phyloP scores from a whole-genome alignment of 2,888 invertebrate genomes.

The Metacarcinus magister region DNA sequence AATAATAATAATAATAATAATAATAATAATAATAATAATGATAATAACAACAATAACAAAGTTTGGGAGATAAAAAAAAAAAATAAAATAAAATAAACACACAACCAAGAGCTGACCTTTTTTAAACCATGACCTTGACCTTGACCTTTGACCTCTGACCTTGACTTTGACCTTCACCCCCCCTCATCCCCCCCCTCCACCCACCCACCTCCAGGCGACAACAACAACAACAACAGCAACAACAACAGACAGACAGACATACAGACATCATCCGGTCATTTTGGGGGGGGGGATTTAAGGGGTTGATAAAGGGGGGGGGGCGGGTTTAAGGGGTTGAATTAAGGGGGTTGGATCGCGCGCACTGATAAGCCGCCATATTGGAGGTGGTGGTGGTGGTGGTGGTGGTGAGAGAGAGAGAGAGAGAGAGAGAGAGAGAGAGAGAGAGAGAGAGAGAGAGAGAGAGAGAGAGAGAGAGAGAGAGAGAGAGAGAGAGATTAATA shows the following conservation, averaged over 20 bases:
- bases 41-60: background rate
- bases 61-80: background rate
- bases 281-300: background rate
- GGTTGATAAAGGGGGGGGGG: background rate
- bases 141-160: background rate
- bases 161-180: background rate
- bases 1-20: background rate
- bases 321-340: background rate
- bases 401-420: slow-evolving; percentile 42
- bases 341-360: background rate
- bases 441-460: slow-evolving; percentile 37
- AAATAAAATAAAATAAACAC: background rate
- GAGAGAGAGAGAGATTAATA: slow-evolving; percentile 32
- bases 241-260: background rate
- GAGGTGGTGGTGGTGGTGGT: background rate
- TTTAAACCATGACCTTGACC: background rate
- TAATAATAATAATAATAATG: background rate
- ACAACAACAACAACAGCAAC: slow-evolving; percentile 35
- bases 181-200: background rate
- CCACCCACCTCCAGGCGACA: background rate
- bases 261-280: background rate
- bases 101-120: background rate
- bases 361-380: background rate
- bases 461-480: slow-evolving; percentile 42
- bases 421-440: slow-evolving; percentile 22